A percentile compares a stretch with the other conserved stretches of the same genome.
phyloP scores from a whole-genome alignment of 2,797 vertebrate genomes.

The Cynodonichthys magdalenae region DNA sequence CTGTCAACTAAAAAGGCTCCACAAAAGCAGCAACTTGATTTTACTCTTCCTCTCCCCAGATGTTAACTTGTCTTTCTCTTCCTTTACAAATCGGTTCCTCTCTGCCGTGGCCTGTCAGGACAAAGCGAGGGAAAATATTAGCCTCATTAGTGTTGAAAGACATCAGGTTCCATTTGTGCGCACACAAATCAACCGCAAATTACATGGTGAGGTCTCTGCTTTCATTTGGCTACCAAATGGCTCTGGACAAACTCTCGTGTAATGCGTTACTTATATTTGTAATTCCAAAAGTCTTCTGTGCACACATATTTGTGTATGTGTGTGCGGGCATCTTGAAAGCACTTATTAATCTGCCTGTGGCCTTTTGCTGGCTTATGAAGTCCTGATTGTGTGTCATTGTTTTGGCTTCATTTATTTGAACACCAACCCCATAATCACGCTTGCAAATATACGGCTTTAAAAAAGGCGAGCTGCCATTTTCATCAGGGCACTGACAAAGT shows the following conservation, averaged over 20 bases:
- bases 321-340: slow-evolving; percentile 55
- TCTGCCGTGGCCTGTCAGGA: slow-evolving; percentile 53
- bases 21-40: slow-evolving; percentile 2
- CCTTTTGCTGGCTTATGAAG: slow-evolving; percentile 80
- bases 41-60: slow-evolving; percentile 8
- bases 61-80: slow-evolving; percentile 21
- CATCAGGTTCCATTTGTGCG: slow-evolving; percentile 68
- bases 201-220: slow-evolving; percentile 71
- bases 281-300: slow-evolving; percentile 70
- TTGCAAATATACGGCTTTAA: slow-evolving; percentile 75
- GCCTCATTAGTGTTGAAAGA: slow-evolving; percentile 67
- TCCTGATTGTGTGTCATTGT: slow-evolving; percentile 84
- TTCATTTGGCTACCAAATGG: slow-evolving; percentile 72
- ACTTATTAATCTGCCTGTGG: slow-evolving; percentile 84
- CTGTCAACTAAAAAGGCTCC: neutral
- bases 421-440: slow-evolving; percentile 83
- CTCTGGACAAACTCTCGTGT: slow-evolving; percentile 65
- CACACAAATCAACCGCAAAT: slow-evolving; percentile 76
- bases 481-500: slow-evolving; percentile 80
- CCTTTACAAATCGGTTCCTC: slow-evolving; percentile 45
- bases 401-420: slow-evolving; percentile 84
- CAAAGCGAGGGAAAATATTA: slow-evolving; percentile 59
- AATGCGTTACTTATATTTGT: slow-evolving; percentile 78
- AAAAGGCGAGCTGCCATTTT: slow-evolving; percentile 82
- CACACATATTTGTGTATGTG: slow-evolving; percentile 34